These are phyloP conservation scores for Astropecten irregularis DNA, from an alignment of 53 echinoderm and acorn worm species.

Conservation along the genomic window DNA sequence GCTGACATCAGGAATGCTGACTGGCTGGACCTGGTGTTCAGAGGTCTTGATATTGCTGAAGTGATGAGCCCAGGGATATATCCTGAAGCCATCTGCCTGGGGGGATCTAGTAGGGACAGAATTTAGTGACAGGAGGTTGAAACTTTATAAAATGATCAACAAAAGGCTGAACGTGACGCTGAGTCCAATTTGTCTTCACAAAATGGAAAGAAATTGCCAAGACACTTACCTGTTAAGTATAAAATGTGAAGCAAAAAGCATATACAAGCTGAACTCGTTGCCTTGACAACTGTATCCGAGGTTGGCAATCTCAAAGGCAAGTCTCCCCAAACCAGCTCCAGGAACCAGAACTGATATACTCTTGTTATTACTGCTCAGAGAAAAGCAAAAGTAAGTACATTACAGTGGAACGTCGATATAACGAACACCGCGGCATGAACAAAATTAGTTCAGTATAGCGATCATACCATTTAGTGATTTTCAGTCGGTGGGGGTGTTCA, in stretches of 20 bases:
- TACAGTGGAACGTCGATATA: too few relatives aligned
- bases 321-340: slow-evolving; percentile 90
- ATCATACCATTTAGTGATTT: too few relatives aligned
- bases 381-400: background rate
- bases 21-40: slow-evolving; percentile 68
- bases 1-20: slow-evolving; percentile 80
- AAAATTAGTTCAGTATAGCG: too few relatives aligned
- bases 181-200: too few relatives aligned
- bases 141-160: too few relatives aligned
- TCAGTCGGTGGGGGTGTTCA: too few relatives aligned
- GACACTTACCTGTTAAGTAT: slow-evolving; percentile 82
- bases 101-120: slow-evolving; percentile 54
- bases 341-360: slow-evolving; percentile 79
- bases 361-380: slow-evolving; percentile 27
- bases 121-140: too few relatives aligned
- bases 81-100: slow-evolving; percentile 61
- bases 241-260: slow-evolving; percentile 97
- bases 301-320: slow-evolving; percentile 95
- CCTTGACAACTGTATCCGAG: slow-evolving; percentile 92
- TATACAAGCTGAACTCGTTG: slow-evolving; percentile 96
- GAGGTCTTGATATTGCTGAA: slow-evolving; percentile 76
- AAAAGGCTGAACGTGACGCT: too few relatives aligned
- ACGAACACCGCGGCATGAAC: too few relatives aligned
- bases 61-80: slow-evolving; percentile 88
- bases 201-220: background rate